These are phyloP conservation scores for Narcine bancroftii DNA, from an alignment of 2,113 vertebrate species.

Conservation along the genomic window DNA sequence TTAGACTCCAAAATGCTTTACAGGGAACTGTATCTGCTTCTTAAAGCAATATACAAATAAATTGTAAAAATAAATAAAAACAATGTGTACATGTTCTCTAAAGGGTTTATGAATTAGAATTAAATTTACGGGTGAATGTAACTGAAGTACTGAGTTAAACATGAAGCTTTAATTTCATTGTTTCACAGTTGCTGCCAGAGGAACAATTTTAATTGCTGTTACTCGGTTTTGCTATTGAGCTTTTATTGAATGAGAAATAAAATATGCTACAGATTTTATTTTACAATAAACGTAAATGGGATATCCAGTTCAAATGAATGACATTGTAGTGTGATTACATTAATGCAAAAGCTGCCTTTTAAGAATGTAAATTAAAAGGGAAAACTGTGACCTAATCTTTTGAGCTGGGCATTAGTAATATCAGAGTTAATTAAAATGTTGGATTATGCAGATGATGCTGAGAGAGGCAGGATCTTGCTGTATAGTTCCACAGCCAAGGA, in stretches of 20 bases:
- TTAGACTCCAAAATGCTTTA: not conserved
- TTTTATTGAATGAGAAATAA: constrained; percentile 45
- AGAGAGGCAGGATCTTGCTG: constrained; percentile 23
- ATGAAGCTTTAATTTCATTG: not conserved
- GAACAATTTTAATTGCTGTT: not conserved
- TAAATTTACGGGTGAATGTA: not conserved
- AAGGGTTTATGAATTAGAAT: not conserved
- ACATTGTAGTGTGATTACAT: constrained; percentile 50
- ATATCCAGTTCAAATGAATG: constrained; percentile 13
- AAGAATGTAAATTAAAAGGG: constrained; percentile 47
- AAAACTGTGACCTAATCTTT: constrained; percentile 41
- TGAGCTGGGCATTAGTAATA: constrained; percentile 42
- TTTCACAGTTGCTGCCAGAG: not conserved
- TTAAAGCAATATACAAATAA: not conserved
- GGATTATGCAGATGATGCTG: constrained; percentile 39
- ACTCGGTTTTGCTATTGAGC: not conserved
- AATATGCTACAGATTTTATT: constrained; percentile 47
- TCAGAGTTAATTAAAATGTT: constrained; percentile 46
- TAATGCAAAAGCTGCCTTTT: constrained; percentile 48
- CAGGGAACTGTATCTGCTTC: not conserved
- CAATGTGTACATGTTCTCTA: not conserved
- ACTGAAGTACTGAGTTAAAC: not conserved
- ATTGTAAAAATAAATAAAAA: not conserved
- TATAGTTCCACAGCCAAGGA: not conserved
- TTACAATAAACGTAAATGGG: constrained; percentile 49